A percentile compares a stretch with the other conserved stretches of the same genome.
Evolutionary conservation across 2,113 vertebrate genomes (phyloP).

Genomic region (Plestiodon gilberti): DNA sequence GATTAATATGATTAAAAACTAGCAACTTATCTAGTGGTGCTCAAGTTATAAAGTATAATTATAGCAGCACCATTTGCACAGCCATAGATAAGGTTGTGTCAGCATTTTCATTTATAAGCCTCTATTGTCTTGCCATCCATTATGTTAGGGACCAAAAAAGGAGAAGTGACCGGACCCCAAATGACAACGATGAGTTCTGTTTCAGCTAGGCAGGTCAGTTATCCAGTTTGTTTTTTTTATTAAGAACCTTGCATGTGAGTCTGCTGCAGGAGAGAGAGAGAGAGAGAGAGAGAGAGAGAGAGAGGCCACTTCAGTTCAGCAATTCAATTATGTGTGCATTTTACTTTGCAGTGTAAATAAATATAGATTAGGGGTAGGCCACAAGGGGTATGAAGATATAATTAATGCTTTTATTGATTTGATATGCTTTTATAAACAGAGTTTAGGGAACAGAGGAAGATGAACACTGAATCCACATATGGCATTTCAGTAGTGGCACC

Average conservation of each 20-base stretch:
- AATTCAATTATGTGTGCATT: constrained; percentile 33
- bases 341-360: constrained; percentile 48
- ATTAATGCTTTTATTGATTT: constrained; percentile 9
- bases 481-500: constrained; percentile 11
- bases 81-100: constrained; percentile 60
- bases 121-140: constrained; percentile 17
- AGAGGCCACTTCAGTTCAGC: constrained; percentile 36
- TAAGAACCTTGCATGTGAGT: constrained; percentile 8
- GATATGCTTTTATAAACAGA: constrained; percentile 11
- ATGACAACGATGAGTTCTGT: not conserved
- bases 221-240: not conserved
- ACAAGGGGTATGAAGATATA: constrained; percentile 30
- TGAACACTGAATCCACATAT: constrained; percentile 6
- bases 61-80: constrained; percentile 58
- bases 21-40: constrained; percentile 59
- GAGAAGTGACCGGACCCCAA: constrained; percentile 28
- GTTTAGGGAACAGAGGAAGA: not conserved
- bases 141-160: constrained; percentile 48
- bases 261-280: not conserved
- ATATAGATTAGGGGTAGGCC: constrained; percentile 26
- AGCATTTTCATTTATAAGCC: constrained; percentile 70
- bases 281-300: not conserved
- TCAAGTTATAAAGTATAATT: constrained; percentile 71
- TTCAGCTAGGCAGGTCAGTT: constrained; percentile 28
- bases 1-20: constrained; percentile 72